Evolutionary conservation across 2,113 vertebrate genomes (phyloP), one percentile per base, ranked within the genome.

Genomic region (Phasianus colchicus): DNA sequence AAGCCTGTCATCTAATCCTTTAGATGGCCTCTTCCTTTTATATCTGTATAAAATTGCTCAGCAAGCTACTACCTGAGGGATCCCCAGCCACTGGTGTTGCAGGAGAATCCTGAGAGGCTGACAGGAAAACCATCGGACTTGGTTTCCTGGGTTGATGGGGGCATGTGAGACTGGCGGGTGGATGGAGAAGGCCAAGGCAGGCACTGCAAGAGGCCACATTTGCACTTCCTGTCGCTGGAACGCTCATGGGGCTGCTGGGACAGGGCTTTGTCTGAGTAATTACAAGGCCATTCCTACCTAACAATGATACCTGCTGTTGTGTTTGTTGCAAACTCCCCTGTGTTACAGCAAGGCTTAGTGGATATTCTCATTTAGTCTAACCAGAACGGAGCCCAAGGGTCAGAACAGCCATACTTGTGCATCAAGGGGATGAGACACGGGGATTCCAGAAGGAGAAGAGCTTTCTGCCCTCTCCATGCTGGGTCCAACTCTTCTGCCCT

Each of bases 301-400:
- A 27, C 75, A 83, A 54, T 1, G 2, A 81, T 48, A 83, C 57
- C 76, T 78, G 4, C 76, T 93, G 57, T 67, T 67, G 72, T 55
- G 80, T 85, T 93, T 85, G 83, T 89, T 82, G 60, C 63, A 94
- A 84, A 86, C 83, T 66, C 93, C 86, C 89, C 86, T 82, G 77
- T 73, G 52, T 40, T 36, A 89, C 66, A 84, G 36, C 40, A 43
- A 29, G 40, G 48, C 76, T 95, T 81, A 86, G 81, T 82, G 71
- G 57, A 82, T 48, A 42, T 72, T 88, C 79, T 71, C 60, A 34
- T 73, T 91, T 83, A 71, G 67, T 36, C 47, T 40, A 55, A 55
- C 38, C 58, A 88, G 89, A 93, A 86, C 14, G 36, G 88, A 91
- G 89, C 82, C 86, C 84, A 83, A 15, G 60, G 91, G 72, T 86